phyloP scores from a whole-genome alignment of 2,113 vertebrate species.

The Anguilla japonica region DNA sequence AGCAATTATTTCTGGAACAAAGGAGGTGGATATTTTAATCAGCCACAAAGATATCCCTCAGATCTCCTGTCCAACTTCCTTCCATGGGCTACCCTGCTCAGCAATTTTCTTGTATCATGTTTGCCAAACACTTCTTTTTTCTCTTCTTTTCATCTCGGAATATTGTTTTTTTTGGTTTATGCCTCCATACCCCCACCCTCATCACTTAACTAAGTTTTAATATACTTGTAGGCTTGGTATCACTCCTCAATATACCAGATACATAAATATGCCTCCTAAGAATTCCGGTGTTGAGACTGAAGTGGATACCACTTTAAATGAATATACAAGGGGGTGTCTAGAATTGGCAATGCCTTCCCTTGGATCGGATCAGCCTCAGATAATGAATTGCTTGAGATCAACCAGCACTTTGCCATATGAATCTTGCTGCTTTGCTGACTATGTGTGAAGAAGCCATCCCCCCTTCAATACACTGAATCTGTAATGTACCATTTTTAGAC shows the following conservation, averaged over 20 bases:
- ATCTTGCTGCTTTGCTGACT: conserved; percentile 65
- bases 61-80: no score
- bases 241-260: neutral
- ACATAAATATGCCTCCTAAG: conserved; percentile 15
- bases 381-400: conserved; percentile 57
- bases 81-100: no score
- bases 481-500: conserved; percentile 60
- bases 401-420: conserved; percentile 70
- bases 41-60: no score
- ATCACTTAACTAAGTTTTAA: neutral
- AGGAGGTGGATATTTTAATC: neutral
- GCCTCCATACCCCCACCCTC: neutral
- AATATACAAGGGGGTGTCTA: conserved; percentile 55
- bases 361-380: conserved; percentile 27
- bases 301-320: conserved; percentile 54
- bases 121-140: no score
- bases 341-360: conserved; percentile 58
- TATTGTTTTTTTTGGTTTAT: neutral
- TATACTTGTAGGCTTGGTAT: neutral
- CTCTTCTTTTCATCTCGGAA: neutral
- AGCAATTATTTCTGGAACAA: neutral
- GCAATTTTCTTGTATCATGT: no score
- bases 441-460: conserved; percentile 67
- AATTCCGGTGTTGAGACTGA: conserved; percentile 42
- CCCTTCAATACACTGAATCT: conserved; percentile 60